These are phyloP conservation scores for Montifringilla adamsi DNA, from an alignment of 2,113 vertebrate species.

Conservation along the genomic window DNA sequence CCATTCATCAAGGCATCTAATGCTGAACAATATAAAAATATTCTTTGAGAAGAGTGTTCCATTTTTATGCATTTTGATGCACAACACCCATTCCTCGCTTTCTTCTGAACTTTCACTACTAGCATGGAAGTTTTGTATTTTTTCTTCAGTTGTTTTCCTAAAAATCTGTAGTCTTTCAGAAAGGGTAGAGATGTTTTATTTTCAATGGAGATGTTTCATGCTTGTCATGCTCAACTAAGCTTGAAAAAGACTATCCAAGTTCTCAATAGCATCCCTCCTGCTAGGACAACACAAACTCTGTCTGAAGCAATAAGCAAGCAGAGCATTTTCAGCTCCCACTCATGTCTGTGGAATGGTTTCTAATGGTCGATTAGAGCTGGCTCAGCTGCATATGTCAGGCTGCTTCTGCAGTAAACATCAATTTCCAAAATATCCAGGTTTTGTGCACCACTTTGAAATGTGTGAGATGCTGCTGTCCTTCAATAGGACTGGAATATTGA, in stretches of 20 bases:
- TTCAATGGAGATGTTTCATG: not conserved
- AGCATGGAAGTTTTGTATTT: not conserved
- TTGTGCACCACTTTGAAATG: rapidly evolving
- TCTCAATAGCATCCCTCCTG: not conserved
- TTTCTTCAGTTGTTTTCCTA: not conserved
- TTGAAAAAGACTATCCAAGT: not conserved
- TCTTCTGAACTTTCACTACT: not conserved
- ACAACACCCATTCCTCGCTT: not conserved
- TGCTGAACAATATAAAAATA: not conserved
- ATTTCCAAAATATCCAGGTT: not conserved
- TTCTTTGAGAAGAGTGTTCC: not conserved
- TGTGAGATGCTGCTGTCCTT: not conserved
- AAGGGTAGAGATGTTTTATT: not conserved
- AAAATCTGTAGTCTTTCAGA: not conserved
- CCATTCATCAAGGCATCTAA: not conserved
- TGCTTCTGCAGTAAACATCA: not conserved
- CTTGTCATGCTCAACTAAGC: not conserved
- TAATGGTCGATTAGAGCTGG: not conserved
- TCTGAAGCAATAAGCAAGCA: not conserved
- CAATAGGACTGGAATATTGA: not conserved
- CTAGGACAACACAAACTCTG: not conserved
- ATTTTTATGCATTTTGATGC: not conserved
- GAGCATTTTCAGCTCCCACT: not conserved
- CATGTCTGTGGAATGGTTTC: not conserved
- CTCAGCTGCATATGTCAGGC: not conserved